Evolutionary conservation across 2,888 invertebrate species (phyloP).

Genomic region (Mellilla xanthometata): DNA sequence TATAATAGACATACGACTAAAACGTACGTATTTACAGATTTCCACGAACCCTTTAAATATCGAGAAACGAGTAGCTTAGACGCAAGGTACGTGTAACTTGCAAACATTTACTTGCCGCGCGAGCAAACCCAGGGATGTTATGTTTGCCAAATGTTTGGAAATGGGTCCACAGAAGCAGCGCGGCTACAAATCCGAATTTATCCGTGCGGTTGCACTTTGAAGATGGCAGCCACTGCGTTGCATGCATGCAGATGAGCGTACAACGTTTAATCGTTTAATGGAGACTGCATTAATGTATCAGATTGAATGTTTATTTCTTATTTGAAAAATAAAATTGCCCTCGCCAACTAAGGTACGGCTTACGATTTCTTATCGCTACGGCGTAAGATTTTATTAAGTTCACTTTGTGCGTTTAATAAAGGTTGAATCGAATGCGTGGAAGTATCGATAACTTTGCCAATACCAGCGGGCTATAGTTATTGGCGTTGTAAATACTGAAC

Average conservation of each 20-base stretch:
- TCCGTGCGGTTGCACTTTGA: conserved; percentile 67
- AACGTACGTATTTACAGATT: no score
- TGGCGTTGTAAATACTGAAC: conserved; percentile 44
- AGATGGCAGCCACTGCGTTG: conserved; percentile 55
- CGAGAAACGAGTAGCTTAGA: no score
- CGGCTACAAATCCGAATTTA: conserved; percentile 62
- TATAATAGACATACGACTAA: no score
- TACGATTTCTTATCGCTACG: conserved; percentile 34
- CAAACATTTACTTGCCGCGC: background rate
- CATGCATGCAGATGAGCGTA: conserved; percentile 73
- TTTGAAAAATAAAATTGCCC: conserved; percentile 41
- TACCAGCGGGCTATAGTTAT: conserved; percentile 41
- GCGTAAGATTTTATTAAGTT: conserved; percentile 35
- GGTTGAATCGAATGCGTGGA: conserved; percentile 36
- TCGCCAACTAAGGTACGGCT: conserved; percentile 31
- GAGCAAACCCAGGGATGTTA: conserved; percentile 4
- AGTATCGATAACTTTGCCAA: conserved; percentile 32
- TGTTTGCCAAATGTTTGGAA: conserved; percentile 41
- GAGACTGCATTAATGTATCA: conserved; percentile 71
- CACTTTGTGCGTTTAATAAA: conserved; percentile 30
- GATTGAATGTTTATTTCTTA: conserved; percentile 60
- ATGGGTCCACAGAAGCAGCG: conserved; percentile 35
- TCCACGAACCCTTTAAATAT: no score
- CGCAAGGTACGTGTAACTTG: no score
- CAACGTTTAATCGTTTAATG: conserved; percentile 74